A percentile compares a stretch with the other conserved stretches of the same genome.
phyloP scores from a whole-genome alignment of 2,888 invertebrate species.

The Lithophane semibrunnea region DNA sequence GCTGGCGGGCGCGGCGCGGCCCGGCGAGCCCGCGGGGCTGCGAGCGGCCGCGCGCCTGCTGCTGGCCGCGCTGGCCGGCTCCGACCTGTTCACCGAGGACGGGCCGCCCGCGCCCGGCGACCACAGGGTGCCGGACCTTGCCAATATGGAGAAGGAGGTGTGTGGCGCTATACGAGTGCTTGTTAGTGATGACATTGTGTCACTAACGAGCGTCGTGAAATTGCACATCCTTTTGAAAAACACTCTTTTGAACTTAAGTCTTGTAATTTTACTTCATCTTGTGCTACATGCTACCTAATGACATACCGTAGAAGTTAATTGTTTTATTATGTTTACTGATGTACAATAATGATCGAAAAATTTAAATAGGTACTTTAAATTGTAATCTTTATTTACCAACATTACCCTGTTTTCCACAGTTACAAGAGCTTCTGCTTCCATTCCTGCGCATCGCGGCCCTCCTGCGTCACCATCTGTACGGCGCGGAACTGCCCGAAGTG shows the following conservation, averaged over 20 bases:
- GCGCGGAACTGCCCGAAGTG: slow-evolving; percentile 93
- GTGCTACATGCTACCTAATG: not conserved
- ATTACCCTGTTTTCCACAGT: slow-evolving; percentile 77
- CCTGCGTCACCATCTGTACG: slow-evolving; percentile 95
- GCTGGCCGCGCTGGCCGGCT: slow-evolving; percentile 78
- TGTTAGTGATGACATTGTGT: no score
- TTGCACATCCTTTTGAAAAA: not conserved
- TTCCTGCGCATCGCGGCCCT: slow-evolving; percentile 96
- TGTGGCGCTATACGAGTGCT: not conserved
- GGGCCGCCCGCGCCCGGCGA: slow-evolving; percentile 75
- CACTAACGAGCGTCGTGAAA: not conserved
- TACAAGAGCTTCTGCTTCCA: slow-evolving; percentile 95
- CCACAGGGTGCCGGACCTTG: slow-evolving; percentile 69
- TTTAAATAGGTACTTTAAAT: not conserved
- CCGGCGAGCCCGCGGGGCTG: slow-evolving; percentile 69
- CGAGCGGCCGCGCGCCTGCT: slow-evolving; percentile 72
- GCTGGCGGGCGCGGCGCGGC: slow-evolving; percentile 71
- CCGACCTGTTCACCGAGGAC: slow-evolving; percentile 92
- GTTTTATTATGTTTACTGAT: not conserved
- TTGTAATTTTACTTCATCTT: not conserved
- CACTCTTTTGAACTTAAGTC: no score
- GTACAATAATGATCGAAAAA: not conserved
- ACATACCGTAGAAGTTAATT: not conserved
- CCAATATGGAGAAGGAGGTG: slow-evolving; percentile 75
- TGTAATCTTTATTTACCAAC: not conserved